phyloP scores from a whole-genome alignment of 2,113 vertebrate genomes.

The Protomyctophum bolini region DNA sequence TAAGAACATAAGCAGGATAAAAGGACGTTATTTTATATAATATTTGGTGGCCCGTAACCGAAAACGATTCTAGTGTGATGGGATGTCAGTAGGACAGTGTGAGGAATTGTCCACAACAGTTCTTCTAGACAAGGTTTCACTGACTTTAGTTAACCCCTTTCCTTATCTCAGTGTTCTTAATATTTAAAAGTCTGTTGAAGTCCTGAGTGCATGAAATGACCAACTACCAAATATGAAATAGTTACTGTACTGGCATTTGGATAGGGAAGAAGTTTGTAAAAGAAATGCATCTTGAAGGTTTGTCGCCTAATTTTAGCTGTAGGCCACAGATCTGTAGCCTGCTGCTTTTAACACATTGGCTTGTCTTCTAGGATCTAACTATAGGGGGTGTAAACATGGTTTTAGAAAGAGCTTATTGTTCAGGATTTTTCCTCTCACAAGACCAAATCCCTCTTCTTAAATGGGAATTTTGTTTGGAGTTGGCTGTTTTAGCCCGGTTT shows the following conservation, averaged over 20 bases:
- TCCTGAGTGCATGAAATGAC: not conserved
- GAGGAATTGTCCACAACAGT: too few relatives aligned
- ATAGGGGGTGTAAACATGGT: conserved; percentile 28
- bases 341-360: conserved; percentile 35
- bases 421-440: conserved; percentile 45
- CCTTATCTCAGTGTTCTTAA: not conserved
- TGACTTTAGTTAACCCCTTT: too few relatives aligned
- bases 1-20: too few relatives aligned
- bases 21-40: too few relatives aligned
- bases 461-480: conserved; percentile 58
- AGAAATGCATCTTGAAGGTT: conserved; percentile 3
- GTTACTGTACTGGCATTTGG: not conserved
- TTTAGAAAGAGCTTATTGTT: conserved; percentile 71
- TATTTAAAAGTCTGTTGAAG: not conserved
- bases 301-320: conserved; percentile 22
- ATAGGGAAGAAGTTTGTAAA: not conserved
- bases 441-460: conserved; percentile 39
- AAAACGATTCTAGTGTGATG: too few relatives aligned
- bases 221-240: not conserved
- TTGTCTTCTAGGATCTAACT: conserved; percentile 31
- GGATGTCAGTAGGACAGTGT: too few relatives aligned
- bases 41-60: too few relatives aligned
- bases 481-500: conserved; percentile 14
- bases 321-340: conserved; percentile 35
- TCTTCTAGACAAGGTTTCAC: too few relatives aligned